Conservation (phyloP, 2,113 vertebrate species). For the Chaetura pelagica region DNA sequence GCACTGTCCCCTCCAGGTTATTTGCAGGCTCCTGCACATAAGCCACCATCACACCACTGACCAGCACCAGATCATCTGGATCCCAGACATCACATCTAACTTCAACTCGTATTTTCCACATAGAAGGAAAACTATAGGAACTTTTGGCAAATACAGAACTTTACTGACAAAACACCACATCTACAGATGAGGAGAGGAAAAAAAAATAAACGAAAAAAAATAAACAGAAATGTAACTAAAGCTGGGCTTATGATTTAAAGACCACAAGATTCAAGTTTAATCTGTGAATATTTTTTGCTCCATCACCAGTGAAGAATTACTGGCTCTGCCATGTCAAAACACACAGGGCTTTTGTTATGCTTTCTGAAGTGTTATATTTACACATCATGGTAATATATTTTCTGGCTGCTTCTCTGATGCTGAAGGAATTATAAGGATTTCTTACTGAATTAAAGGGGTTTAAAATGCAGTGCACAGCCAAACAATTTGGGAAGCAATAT, state of each 20-base stretch:
- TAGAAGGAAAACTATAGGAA: neutral
- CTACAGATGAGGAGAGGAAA: neutral
- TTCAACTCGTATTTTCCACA: accelerated
- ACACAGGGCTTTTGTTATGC: neutral
- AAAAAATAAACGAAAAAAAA: neutral
- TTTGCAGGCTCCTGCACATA: accelerated
- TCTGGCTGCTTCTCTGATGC: constrained; percentile 6
- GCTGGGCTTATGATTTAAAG: neutral
- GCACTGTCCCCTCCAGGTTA: neutral
- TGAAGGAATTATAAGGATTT: constrained; percentile 35
- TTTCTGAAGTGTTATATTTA: constrained; percentile 34
- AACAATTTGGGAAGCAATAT: constrained; percentile 57
- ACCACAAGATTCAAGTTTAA: neutral
- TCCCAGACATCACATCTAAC: no score
- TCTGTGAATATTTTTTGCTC: neutral
- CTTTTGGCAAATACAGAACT: neutral
- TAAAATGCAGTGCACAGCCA: constrained; percentile 50
- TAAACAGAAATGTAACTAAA: neutral
- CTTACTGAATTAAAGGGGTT: neutral
- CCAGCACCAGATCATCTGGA: neutral
- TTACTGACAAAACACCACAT: neutral
- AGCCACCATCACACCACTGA: accelerated
- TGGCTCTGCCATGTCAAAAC: neutral
- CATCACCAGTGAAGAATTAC: neutral
- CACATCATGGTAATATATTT: neutral